Conservation (phyloP, 1,140 invertebrate genomes). For the Anthonomus grandis region DNA sequence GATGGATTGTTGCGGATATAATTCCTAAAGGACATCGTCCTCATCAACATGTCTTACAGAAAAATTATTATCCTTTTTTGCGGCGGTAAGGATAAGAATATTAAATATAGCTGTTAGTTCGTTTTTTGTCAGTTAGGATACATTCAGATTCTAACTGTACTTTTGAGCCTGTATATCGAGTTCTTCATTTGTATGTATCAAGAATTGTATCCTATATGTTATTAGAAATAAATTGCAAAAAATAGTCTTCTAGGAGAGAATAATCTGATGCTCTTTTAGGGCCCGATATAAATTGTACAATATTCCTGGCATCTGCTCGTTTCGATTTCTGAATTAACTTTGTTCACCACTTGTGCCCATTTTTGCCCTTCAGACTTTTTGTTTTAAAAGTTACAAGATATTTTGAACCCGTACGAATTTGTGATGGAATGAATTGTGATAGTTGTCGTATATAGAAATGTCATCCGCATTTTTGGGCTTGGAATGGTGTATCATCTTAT, state of each 20-base stretch:
- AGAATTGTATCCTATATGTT: conserved; percentile 7
- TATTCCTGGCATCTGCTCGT: conserved; percentile 2
- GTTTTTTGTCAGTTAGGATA: conserved; percentile 36
- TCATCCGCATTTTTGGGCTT: too few relatives aligned
- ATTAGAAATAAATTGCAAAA: conserved; percentile 3
- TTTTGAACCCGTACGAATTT: not conserved
- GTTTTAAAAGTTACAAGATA: not conserved
- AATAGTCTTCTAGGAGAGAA: not conserved
- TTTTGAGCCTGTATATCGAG: not conserved
- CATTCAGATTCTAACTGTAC: conserved; percentile 37
- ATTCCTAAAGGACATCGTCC: too few relatives aligned
- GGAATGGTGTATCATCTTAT: too few relatives aligned
- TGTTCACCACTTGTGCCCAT: conserved; percentile 9
- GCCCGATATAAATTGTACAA: conserved; percentile 11
- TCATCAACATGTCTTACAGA: too few relatives aligned
- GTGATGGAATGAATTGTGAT: too few relatives aligned
- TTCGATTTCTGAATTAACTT: not conserved
- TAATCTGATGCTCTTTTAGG: not conserved
- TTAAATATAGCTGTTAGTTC: conserved; percentile 31
- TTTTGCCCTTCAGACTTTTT: conserved; percentile 8
- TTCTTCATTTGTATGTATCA: conserved; percentile 9
- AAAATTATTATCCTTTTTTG: too few relatives aligned
- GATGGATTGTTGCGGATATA: too few relatives aligned
- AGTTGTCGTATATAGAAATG: too few relatives aligned
- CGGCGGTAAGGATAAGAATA: too few relatives aligned